These are phyloP conservation scores for human DNA, from an alignment of 2,113 vertebrate species.

Conservation along the genomic window GRCh38 chr4:111456001-111456500, in stretches of 20 bases:
- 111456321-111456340: slow-evolving; percentile 10
- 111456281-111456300: slow-evolving; percentile 13
- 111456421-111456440: not conserved
- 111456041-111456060: not conserved
- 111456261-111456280: slow-evolving; percentile 20
- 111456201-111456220: slow-evolving; percentile 15
- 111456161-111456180: slow-evolving; percentile 42
- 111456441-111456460: not conserved
- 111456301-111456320: not conserved
- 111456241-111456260: slow-evolving; percentile 30
- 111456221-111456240: slow-evolving; percentile 23
- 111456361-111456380: not conserved
- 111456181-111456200: not conserved
- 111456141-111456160: slow-evolving; percentile 28
- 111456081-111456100: slow-evolving; percentile 51
- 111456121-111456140: not conserved
- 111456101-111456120: slow-evolving; percentile 50
- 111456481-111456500: not conserved
- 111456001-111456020: not conserved
- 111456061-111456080: not conserved
- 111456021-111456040: not conserved
- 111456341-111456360: not conserved
- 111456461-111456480: not conserved
- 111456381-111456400: not conserved
- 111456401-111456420: not conserved